Evolutionary conservation across 2,797 vertebrate genomes (phyloP).

Genomic region (Adrianichthys oophorus): DNA sequence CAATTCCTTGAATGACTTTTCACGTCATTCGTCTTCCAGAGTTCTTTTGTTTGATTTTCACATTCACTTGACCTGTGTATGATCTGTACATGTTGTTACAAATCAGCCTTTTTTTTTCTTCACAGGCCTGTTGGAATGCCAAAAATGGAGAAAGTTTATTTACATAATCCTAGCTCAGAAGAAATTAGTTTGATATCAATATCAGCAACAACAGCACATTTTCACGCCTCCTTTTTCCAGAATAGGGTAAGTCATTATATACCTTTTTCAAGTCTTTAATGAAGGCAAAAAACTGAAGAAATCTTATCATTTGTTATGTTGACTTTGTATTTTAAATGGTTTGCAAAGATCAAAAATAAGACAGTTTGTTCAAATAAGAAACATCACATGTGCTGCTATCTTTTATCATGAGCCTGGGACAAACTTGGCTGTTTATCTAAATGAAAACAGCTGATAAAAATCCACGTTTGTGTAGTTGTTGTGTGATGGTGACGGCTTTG

Average conservation of each 20-base stretch:
- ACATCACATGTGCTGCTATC: too few relatives aligned
- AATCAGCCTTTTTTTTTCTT: constrained; percentile 34
- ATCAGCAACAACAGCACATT: constrained; percentile 99
- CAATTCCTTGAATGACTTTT: neutral
- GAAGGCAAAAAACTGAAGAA: neutral
- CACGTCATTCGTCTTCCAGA: neutral
- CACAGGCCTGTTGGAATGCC: constrained; percentile 97
- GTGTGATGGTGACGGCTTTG: neutral
- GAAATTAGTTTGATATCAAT: constrained; percentile 99
- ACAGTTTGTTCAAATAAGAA: too few relatives aligned
- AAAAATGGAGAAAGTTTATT: constrained; percentile 99
- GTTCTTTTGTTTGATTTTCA: neutral
- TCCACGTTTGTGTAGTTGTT: neutral
- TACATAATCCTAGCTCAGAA: constrained; percentile 99
- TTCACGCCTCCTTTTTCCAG: constrained; percentile 99
- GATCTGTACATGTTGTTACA: neutral
- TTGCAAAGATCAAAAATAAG: too few relatives aligned
- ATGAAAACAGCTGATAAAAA: too few relatives aligned
- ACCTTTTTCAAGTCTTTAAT: neutral
- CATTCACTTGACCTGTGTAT: neutral
- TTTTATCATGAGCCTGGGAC: too few relatives aligned
- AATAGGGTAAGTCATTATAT: constrained; percentile 88
- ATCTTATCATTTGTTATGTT: neutral
- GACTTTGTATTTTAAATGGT: too few relatives aligned
- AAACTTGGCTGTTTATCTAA: too few relatives aligned